Evolutionary conservation across 1,140 invertebrate species (phyloP), one percentile per base, ranked within the genome.

Genomic region (Cydia pomonella): DNA sequence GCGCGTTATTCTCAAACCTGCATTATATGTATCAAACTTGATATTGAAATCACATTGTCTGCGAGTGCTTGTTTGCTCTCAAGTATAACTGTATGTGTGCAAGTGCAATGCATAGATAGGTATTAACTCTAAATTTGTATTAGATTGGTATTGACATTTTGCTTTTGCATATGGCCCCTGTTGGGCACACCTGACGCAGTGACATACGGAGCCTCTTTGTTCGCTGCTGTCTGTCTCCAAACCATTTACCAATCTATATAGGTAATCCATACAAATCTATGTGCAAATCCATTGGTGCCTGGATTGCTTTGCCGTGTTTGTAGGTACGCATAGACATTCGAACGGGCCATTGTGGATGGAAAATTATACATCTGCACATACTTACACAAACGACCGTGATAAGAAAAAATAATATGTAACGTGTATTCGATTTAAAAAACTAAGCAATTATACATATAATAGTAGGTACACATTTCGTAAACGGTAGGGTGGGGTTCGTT

Each of bases 121-220:
- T 50, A 50, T n/a, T 18, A 3, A 50, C 16, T n/a, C 18, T 50
- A 18, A 50, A 50, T 50, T n/a, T 2, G 16, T n/a, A n/a, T 50
- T n/a, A 50, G 1, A 50, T 50, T 50, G 47, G n/a, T 23, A 59
- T 21, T 23, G 53, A 12, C 3, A 59, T 12, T 59, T n/a, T 7
- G 7, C n/a, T 59, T 59, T 23, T 12, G 21, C 53, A 23, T 23
- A 10, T 23, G 53, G 21, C n/a, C 53, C 7, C 53, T 59, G 85
- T 82, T 85, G 78, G 81, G 72, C 75, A 76, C 84, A 90, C 84
- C 86, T 90, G 87, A 81, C 72, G 66, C 72, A 73, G 73, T 88
- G 85, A 86, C 85, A 82, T 83, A 82, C 75, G 77, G 75, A 86
- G 87, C 85, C 86, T 82, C 86, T 90, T 89, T 88, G 87, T 88